Conservation (phyloP, 2,888 invertebrate species). For the Cephus nigrinus region DNA sequence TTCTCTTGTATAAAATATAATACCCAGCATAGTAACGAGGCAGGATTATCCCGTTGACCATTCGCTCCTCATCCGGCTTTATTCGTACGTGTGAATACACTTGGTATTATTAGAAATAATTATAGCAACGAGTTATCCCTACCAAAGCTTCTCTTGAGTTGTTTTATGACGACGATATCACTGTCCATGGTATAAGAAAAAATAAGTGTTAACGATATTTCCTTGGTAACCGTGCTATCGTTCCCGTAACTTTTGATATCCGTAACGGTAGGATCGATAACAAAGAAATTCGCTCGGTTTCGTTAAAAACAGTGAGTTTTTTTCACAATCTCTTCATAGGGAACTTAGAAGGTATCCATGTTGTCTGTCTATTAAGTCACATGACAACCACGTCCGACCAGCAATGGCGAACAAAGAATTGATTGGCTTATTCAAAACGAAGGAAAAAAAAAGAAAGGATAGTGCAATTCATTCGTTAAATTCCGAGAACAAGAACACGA, state of each 20-base stretch:
- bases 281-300: background rate
- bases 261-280: background rate
- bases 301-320: background rate
- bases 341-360: background rate
- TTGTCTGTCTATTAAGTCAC: background rate
- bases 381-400: background rate
- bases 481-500: background rate
- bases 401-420: background rate
- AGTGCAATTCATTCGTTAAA: background rate
- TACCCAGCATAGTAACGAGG: background rate
- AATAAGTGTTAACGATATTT: background rate
- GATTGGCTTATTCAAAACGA: background rate
- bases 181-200: background rate
- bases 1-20: background rate
- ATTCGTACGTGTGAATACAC: background rate
- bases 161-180: background rate
- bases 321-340: background rate
- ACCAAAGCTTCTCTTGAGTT: background rate
- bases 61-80: background rate
- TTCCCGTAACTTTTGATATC: background rate
- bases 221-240: background rate
- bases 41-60: background rate
- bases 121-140: background rate
- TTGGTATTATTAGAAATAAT: background rate
- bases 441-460: background rate